Base-by-base conservation (phyloP, 2,888 invertebrate genomes). In the Latheticus oryzae region DNA sequence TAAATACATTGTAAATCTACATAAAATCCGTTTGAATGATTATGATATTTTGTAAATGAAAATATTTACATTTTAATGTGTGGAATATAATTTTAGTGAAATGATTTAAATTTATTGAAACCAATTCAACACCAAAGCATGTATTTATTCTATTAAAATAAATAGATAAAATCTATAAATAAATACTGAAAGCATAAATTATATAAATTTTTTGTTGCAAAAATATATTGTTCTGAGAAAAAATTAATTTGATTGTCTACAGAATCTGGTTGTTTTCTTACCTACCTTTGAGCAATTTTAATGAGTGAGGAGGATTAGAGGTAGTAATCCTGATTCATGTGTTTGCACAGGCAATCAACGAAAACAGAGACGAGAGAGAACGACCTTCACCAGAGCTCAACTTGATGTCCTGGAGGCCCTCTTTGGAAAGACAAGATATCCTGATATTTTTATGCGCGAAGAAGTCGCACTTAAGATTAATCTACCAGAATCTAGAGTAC, bases 391-490 rank as follows among this genome's bases (percentile, higher is more conserved):
- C 4, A 83, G 97, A 51, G 92, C 95, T 3, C 98, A 98, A 77
- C 83, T 98, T 67, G 98, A 98, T 79, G 89, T 98, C 13, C 81
- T 99, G 63, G 98, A 99, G 78, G 85, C 91, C 0, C 83, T 97
- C 51, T 99, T 99, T 80, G 87, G 89, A 67, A 97, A 97, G 82
- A 98, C 97, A 11, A 83, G 97, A 72, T 99, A 98, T 82, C 93
- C 98, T 7, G 98, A 98, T 80, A 98, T 99, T 78, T 99, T 98
- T 82, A 97, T 97, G 96, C 82, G 98, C 56, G 98, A 98, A 76
- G 98, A 99, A 80, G 97, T 98, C 60, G 98, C 98, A 0, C 81
- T 96, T 62, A 97, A 98, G 83, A 98, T 98, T 73, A 96, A 93
- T 81, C 82, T 99, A 54, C 97, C 98, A 0, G 98, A 99, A 81